Conservation (phyloP, 2,113 vertebrate species). For the Malurus melanocephalus region DNA sequence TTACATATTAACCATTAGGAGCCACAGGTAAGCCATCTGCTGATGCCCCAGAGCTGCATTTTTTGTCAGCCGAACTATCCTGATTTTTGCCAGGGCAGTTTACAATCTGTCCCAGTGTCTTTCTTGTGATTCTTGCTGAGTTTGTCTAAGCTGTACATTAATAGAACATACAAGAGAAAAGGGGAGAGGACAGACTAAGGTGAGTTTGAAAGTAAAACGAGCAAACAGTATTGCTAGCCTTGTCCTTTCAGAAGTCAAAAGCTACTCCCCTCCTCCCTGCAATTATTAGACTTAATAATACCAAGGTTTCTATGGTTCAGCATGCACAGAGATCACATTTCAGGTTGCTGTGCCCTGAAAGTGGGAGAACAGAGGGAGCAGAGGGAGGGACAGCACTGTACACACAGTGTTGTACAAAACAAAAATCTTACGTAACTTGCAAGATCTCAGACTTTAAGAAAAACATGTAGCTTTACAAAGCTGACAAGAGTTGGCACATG, state of each 20-base stretch:
- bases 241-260: constrained; percentile 52
- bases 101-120: background rate
- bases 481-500: background rate
- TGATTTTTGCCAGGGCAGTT: constrained; percentile 15
- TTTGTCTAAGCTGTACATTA: constrained; percentile 40
- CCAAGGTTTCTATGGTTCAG: constrained; percentile 22
- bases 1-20: constrained; percentile 54
- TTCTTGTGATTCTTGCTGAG: constrained; percentile 49
- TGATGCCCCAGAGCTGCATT: constrained; percentile 9
- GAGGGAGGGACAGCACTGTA: background rate
- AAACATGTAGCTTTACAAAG: background rate
- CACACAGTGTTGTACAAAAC: background rate
- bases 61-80: background rate
- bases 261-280: constrained; percentile 19
- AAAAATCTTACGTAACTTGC: background rate
- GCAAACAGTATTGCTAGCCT: constrained; percentile 40
- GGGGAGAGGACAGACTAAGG: constrained; percentile 50
- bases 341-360: constrained; percentile 43
- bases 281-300: constrained; percentile 14
- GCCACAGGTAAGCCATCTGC: constrained; percentile 49
- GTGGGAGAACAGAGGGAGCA: background rate
- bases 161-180: constrained; percentile 29
- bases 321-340: constrained; percentile 21
- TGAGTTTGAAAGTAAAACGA: constrained; percentile 55
- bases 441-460: background rate